Conservation (phyloP, 2,888 invertebrate genomes). For the Napeogenes inachia region DNA sequence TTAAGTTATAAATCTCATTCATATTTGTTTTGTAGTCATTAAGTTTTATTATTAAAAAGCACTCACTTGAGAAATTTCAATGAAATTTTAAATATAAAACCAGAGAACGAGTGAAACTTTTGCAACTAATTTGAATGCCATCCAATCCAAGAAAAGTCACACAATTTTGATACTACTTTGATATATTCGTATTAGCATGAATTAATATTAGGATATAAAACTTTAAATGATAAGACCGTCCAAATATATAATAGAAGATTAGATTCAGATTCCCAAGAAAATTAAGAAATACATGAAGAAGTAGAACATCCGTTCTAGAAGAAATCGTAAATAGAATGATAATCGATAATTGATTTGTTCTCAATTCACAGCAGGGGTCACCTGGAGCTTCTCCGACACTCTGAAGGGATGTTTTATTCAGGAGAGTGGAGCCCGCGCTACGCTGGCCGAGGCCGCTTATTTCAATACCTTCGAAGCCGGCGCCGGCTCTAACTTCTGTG, state of each 20-base stretch:
- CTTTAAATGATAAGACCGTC: slow-evolving; percentile 9
- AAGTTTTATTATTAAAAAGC: no score
- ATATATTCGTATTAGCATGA: not conserved
- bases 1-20: no score
- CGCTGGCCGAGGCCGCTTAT: slow-evolving; percentile 43
- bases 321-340: slow-evolving; percentile 12
- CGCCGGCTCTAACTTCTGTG: slow-evolving; percentile 55
- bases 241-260: slow-evolving; percentile 14
- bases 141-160: not conserved
- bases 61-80: no score
- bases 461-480: slow-evolving; percentile 55
- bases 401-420: slow-evolving; percentile 39
- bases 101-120: no score
- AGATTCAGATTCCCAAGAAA: slow-evolving; percentile 13
- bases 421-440: slow-evolving; percentile 30
- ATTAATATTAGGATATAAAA: not conserved
- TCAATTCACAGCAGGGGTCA: slow-evolving; percentile 32
- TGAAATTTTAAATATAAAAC: no score
- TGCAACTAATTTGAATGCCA: no score
- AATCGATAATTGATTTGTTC: slow-evolving; percentile 14
- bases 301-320: slow-evolving; percentile 8
- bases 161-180: not conserved
- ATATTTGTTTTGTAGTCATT: no score
- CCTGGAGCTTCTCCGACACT: slow-evolving; percentile 28
- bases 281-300: slow-evolving; percentile 18